phyloP scores from a whole-genome alignment of 2,113 vertebrate species.

The Micronycteris hirsuta region DNA sequence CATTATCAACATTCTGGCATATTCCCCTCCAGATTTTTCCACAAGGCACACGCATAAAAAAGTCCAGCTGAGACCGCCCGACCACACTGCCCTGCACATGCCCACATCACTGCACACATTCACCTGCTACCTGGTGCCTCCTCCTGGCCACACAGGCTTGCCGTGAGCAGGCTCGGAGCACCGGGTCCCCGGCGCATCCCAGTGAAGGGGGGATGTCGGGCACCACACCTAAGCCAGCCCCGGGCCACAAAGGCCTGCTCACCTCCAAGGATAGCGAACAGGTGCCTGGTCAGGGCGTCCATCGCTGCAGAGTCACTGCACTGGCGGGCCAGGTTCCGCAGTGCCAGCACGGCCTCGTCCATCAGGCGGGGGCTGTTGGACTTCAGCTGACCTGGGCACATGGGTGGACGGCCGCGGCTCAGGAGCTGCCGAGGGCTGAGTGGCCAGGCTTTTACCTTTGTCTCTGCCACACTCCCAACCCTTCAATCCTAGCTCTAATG shows the following conservation, averaged over 20 bases:
- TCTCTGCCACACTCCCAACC: background rate
- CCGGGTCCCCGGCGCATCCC: background rate
- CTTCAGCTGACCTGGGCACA: conserved; percentile 90
- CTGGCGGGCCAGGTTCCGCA: conserved; percentile 92
- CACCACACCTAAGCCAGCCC: background rate
- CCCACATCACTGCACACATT: background rate
- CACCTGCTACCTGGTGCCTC: background rate
- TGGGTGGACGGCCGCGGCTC: background rate
- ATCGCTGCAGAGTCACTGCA: conserved; percentile 91
- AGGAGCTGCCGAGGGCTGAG: background rate
- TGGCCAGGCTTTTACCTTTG: background rate
- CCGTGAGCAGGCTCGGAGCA: background rate
- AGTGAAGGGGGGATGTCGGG: background rate
- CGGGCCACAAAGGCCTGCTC: conserved; percentile 37
- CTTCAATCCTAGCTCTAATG: background rate
- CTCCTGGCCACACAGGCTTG: background rate
- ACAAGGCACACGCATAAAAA: background rate
- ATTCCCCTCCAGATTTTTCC: background rate
- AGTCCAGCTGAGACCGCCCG: background rate
- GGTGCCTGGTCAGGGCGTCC: conserved; percentile 89
- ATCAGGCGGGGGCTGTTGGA: conserved; percentile 93
- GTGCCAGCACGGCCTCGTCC: conserved; percentile 91
- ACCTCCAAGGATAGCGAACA: conserved; percentile 95
- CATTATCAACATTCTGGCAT: background rate
- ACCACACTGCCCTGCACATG: rapidly evolving